A percentile compares a stretch with the other conserved stretches of the same genome.
Conservation (phyloP, 2,113 vertebrate genomes). For the Xiphophorus hellerii region DNA sequence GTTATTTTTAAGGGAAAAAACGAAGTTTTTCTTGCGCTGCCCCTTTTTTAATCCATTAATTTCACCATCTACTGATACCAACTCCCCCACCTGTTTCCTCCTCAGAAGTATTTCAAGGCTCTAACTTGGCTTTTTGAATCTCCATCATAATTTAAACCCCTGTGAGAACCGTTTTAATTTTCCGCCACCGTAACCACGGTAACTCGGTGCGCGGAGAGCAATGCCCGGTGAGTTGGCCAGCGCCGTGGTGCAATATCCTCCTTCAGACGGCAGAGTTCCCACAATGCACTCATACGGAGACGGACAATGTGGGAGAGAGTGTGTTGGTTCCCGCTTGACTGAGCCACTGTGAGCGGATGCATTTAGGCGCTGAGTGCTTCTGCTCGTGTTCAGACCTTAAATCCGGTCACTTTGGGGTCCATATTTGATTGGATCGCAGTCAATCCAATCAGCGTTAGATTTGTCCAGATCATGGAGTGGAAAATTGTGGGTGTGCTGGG, state of each 20-base stretch:
- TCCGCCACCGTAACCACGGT: conserved; percentile 60
- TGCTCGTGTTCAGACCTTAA: conserved; percentile 11
- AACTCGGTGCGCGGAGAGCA: conserved; percentile 44
- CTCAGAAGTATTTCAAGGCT: conserved; percentile 56
- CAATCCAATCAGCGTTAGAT: conserved; percentile 68
- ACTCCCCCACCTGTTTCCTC: not conserved
- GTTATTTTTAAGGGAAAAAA: no score
- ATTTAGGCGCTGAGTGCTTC: not conserved
- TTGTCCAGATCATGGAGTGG: conserved; percentile 42
- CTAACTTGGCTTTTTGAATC: conserved; percentile 36
- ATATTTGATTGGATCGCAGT: conserved; percentile 73
- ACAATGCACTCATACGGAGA: conserved; percentile 45
- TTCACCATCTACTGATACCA: not conserved
- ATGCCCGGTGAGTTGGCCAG: conserved; percentile 22
- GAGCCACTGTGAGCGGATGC: conserved; percentile 9
- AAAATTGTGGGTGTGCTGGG: not conserved
- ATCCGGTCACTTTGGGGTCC: conserved; percentile 44
- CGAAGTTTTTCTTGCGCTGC: not conserved
- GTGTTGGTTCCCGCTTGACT: conserved; percentile 18
- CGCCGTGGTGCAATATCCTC: conserved; percentile 51
- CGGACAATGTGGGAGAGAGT: not conserved
- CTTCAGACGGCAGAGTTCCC: conserved; percentile 59
- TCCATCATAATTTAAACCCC: conserved; percentile 52
- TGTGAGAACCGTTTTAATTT: conserved; percentile 66
- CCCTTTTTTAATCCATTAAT: not conserved